Conservation (phyloP, 2,113 vertebrate species). For the Limnothrissa miodon region DNA sequence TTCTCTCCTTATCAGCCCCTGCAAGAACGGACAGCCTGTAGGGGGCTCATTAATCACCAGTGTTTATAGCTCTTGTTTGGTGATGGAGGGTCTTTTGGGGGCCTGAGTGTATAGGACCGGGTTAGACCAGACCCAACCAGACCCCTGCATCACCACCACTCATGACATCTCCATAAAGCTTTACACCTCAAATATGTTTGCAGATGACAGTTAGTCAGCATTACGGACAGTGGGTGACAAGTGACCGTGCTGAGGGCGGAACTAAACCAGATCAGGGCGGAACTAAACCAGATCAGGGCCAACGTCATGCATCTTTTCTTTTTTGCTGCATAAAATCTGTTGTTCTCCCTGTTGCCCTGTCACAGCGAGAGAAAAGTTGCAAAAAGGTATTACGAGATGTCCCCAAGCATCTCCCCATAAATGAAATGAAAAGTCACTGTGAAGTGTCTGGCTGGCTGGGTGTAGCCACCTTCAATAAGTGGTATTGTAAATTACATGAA, state of each 20-base stretch:
- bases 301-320: background rate
- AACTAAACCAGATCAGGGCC: too few species aligned
- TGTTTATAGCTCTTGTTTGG: slow-evolving; percentile 8
- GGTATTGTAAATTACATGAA: background rate
- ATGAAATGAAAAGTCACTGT: background rate
- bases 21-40: slow-evolving; percentile 20
- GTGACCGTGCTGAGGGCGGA: background rate
- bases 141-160: background rate
- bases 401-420: background rate
- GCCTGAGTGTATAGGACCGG: background rate
- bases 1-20: slow-evolving; percentile 32
- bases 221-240: background rate
- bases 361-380: background rate
- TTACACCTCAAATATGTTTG: background rate
- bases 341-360: background rate
- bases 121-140: background rate
- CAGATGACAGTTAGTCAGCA: background rate
- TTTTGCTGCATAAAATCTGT: background rate
- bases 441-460: background rate
- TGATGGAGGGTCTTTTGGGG: background rate
- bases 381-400: background rate
- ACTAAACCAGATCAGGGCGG: background rate
- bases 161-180: background rate
- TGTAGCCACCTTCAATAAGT: background rate
- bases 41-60: slow-evolving; percentile 21